Evolutionary conservation across 1,140 invertebrate species (phyloP).

Genomic region (Saxidomus purpurata): DNA sequence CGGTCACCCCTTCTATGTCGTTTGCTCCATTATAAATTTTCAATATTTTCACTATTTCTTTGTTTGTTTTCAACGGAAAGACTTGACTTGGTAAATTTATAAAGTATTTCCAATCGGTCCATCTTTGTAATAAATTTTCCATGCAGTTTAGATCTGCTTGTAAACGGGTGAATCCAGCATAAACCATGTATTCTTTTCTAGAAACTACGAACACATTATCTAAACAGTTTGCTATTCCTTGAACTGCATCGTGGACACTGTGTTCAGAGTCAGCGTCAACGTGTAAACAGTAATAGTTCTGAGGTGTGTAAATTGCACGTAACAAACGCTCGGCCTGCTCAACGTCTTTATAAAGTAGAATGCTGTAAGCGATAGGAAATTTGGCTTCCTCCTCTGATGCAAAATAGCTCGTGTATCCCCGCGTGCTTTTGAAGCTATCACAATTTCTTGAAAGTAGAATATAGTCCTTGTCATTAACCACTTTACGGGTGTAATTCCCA

Average conservation of each 20-base stretch:
- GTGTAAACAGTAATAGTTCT: constrained; percentile 85
- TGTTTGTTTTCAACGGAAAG: constrained; percentile 81
- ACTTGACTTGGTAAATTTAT: constrained; percentile 80
- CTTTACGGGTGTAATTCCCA: not conserved
- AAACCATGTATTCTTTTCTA: constrained; percentile 72
- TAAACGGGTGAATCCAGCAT: constrained; percentile 70
- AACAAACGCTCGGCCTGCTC: constrained; percentile 83
- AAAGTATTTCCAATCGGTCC: constrained; percentile 78
- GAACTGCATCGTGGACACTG: constrained; percentile 71
- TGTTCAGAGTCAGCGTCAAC: constrained; percentile 77
- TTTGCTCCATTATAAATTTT: constrained; percentile 78
- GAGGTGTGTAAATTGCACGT: constrained; percentile 81
- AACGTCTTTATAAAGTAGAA: constrained; percentile 81
- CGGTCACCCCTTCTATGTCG: constrained; percentile 70
- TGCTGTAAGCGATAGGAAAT: constrained; percentile 72
- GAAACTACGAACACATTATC: constrained; percentile 79
- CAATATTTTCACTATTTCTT: constrained; percentile 78
- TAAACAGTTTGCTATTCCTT: constrained; percentile 77
- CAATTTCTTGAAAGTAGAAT: constrained; percentile 48
- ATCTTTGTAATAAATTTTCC: constrained; percentile 66
- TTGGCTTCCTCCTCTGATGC: constrained; percentile 17
- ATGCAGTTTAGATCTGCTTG: constrained; percentile 80
- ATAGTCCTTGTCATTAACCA: constrained; percentile 46
- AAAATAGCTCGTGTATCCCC: constrained; percentile 9
- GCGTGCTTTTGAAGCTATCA: constrained; percentile 31